Base-by-base conservation (phyloP, 2,113 vertebrate genomes). In the Pholis gunnellus region DNA sequence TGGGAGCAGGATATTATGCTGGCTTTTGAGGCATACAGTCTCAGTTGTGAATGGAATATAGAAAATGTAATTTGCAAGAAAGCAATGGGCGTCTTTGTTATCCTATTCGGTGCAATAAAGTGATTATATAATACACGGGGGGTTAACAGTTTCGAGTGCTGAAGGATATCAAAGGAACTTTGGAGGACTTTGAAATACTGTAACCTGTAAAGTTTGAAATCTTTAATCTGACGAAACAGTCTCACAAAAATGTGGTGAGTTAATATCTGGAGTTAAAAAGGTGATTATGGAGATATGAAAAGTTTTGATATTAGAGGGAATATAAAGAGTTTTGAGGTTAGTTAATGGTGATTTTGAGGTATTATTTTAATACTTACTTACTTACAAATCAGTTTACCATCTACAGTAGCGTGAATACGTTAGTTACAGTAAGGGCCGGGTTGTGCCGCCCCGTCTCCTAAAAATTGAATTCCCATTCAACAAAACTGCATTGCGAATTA, bases 1-100 rank as follows among this genome's bases (percentile, higher is more conserved):
- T 56, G 38, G 77, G 67, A 75, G 57, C 42, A 48, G 25, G 46
- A 36, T 56, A 17, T 71, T 66, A 59, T 22, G 29, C 40, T 27
- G n/a, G 29, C 42, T 38, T 25, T 42, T 15, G n/a, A 54, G 38
- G 72, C 60, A 11, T 38, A 17, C 9, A 60, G n/a, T 6, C 48
- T 68, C 6, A 18, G 56, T 46, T 73, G 73, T 83, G 48, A 76
- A 74, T 11, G 31, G 75, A 40, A 68, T 36, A 72, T 25, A 72
- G 42, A 57, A 76, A 72, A 48, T 66, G 20, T 44, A 3, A 40
- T 54, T 75, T 57, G 20, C 22, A 52, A 27, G 64, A 34, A 0
- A 1, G 65, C 18, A 74, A 25, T n/a, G n/a, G 63, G 44, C 36
- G 31, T 65, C 18, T 81, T 52, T 59, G 40, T 48, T 50, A 75